phyloP scores from a whole-genome alignment of 92 coral and sea anemone species.

The Siderastrea siderea region DNA sequence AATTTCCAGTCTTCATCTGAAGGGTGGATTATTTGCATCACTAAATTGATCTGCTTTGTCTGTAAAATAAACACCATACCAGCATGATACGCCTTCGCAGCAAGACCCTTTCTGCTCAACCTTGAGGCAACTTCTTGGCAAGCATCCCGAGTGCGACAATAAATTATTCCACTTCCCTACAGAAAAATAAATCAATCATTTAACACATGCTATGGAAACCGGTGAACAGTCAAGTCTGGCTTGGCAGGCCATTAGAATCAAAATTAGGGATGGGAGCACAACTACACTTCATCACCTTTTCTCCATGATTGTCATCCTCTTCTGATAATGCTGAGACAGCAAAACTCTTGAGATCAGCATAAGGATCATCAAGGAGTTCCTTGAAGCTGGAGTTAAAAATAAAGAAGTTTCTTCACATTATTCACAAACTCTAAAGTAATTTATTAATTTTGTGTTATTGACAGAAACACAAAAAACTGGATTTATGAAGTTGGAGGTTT shows the following conservation, averaged over 20 bases:
- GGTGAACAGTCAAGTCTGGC: neutral
- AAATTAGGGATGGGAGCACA: neutral
- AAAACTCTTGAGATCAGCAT: slow-evolving; percentile 84
- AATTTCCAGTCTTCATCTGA: no score
- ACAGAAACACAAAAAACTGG: no score
- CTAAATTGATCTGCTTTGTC: neutral
- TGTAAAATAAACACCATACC: slow-evolving; percentile 34
- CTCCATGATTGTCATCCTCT: slow-evolving; percentile 49
- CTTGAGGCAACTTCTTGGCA: slow-evolving; percentile 95
- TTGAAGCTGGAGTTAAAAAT: slow-evolving; percentile 71
- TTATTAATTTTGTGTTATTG: no score
- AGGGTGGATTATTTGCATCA: neutral
- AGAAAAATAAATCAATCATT: neutral
- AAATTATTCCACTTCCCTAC: slow-evolving; percentile 97
- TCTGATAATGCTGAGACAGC: slow-evolving; percentile 77
- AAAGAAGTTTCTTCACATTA: neutral
- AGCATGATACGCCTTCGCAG: slow-evolving; percentile 97
- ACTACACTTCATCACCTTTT: slow-evolving; percentile 38
- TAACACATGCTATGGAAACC: no score
- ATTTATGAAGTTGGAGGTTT: no score
- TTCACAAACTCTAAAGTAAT: no score
- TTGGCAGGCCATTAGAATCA: neutral
- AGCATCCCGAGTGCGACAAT: slow-evolving; percentile 95
- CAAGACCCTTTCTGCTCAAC: slow-evolving; percentile 82
- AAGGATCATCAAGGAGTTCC: slow-evolving; percentile 92